Conservation (phyloP, 2,888 invertebrate genomes). For the Ennomos erosarius region DNA sequence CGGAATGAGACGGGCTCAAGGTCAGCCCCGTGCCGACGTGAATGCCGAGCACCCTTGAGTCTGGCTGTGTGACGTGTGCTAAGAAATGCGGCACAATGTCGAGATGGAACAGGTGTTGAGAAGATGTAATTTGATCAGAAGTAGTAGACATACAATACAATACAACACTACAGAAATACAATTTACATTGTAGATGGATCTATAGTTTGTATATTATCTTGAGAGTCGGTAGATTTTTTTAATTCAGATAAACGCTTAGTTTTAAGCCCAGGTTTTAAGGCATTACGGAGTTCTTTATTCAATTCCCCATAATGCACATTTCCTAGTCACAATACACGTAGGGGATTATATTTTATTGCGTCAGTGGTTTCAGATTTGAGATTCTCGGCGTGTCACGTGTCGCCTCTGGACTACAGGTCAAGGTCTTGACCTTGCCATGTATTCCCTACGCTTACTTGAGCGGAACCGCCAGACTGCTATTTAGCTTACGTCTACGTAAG, state of each 20-base stretch:
- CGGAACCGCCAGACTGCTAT: slow-evolving; percentile 2
- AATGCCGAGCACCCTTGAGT: slow-evolving; percentile 3
- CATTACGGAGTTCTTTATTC: background rate
- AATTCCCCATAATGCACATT: background rate
- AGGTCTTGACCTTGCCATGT: slow-evolving; percentile 7
- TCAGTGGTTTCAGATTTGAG: background rate
- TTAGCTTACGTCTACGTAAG: slow-evolving; percentile 4
- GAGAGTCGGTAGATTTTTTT: too few species aligned
- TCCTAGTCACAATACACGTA: background rate
- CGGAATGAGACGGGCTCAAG: slow-evolving; percentile 10
- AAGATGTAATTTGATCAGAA: too few species aligned
- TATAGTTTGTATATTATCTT: too few species aligned
- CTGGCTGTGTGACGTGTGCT: slow-evolving; percentile 1
- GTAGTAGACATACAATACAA: too few species aligned
- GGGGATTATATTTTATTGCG: background rate
- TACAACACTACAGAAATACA: too few species aligned
- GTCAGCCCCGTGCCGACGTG: background rate
- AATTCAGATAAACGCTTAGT: too few species aligned
- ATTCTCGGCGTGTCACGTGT: slow-evolving; percentile 3
- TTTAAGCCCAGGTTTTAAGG: background rate
- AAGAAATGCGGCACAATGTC: background rate
- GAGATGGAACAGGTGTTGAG: background rate
- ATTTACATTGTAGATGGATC: too few species aligned
- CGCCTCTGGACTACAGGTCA: slow-evolving; percentile 6
- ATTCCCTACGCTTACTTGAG: slow-evolving; percentile 4